Evolutionary conservation across 2,797 vertebrate genomes (phyloP).

Genomic region (Rhinophrynus dorsalis): DNA sequence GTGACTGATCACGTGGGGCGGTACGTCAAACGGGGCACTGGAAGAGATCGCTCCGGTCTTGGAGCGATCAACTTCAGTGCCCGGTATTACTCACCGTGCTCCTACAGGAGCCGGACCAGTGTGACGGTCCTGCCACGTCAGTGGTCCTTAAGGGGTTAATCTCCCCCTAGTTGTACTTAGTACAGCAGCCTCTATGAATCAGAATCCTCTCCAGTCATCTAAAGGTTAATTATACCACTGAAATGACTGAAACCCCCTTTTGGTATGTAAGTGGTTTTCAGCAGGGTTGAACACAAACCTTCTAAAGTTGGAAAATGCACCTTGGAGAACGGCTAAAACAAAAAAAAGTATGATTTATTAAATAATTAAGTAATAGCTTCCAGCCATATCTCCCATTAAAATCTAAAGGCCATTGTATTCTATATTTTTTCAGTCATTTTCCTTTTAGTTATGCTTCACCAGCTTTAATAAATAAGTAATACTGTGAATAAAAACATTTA

Average conservation of each 20-base stretch:
- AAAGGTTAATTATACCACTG: slow-evolving; percentile 62
- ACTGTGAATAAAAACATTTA: slow-evolving; percentile 65
- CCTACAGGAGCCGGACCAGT: too few relatives aligned
- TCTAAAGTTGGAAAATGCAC: slow-evolving; percentile 71
- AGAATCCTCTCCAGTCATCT: slow-evolving; percentile 13
- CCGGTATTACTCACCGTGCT: too few relatives aligned
- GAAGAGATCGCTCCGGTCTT: too few relatives aligned
- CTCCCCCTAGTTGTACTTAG: too few relatives aligned
- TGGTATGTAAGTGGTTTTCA: slow-evolving; percentile 65
- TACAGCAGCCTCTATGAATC: too few relatives aligned
- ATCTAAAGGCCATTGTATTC: slow-evolving; percentile 74
- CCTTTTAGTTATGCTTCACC: slow-evolving; percentile 73
- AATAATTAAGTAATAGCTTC: slow-evolving; percentile 81
- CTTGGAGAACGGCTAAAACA: slow-evolving; percentile 64
- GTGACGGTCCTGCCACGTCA: too few relatives aligned
- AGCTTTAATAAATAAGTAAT: slow-evolving; percentile 82
- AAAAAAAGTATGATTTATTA: slow-evolving; percentile 71
- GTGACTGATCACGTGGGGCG: too few relatives aligned
- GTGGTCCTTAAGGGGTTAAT: too few relatives aligned
- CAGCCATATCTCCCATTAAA: slow-evolving; percentile 76
- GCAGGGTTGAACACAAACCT: slow-evolving; percentile 62
- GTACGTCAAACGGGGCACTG: too few relatives aligned
- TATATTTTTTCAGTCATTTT: slow-evolving; percentile 65
- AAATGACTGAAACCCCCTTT: slow-evolving; percentile 56
- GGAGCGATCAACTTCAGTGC: too few relatives aligned